A percentile compares a stretch with the other conserved stretches of the same genome.
Conservation (phyloP, 1,140 invertebrate genomes). For the Drosophila prosaltans region DNA sequence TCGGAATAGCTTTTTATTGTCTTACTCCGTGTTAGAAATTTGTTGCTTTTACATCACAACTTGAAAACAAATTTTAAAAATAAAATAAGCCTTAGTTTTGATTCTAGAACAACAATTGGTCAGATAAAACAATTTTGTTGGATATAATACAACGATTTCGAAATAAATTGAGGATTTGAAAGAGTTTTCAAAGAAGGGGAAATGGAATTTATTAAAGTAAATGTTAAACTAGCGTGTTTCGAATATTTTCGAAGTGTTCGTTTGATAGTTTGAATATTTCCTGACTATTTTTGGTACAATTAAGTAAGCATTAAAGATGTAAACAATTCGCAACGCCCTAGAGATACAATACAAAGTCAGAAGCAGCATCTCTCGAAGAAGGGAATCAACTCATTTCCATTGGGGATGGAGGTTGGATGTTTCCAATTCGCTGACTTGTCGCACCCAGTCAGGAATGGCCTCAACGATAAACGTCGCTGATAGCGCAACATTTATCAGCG, state of each 20-base stretch:
- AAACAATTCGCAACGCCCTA: constrained; percentile 67
- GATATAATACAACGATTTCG: too few relatives aligned
- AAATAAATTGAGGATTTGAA: too few relatives aligned
- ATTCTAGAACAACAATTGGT: too few relatives aligned
- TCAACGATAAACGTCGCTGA: constrained; percentile 77
- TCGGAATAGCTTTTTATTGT: too few relatives aligned
- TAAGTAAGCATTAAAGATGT: constrained; percentile 76
- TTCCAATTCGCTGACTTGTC: constrained; percentile 78
- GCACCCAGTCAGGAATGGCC: constrained; percentile 65
- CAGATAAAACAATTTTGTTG: too few relatives aligned
- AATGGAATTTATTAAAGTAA: too few relatives aligned
- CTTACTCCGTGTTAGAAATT: too few relatives aligned
- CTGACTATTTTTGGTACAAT: constrained; percentile 47
- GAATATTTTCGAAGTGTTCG: neutral
- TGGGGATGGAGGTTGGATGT: constrained; percentile 23
- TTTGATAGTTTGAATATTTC: neutral
- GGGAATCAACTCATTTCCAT: constrained; percentile 47
- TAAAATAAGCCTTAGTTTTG: too few relatives aligned
- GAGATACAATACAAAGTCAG: constrained; percentile 37
- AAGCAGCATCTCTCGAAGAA: constrained; percentile 5
- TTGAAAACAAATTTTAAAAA: too few relatives aligned
- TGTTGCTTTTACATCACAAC: too few relatives aligned
- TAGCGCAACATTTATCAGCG: constrained; percentile 74
- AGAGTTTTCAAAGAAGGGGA: too few relatives aligned
- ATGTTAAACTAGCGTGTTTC: too few relatives aligned